Base-by-base conservation (phyloP, 2,113 vertebrate genomes). In the Baryphthengus martii region DNA sequence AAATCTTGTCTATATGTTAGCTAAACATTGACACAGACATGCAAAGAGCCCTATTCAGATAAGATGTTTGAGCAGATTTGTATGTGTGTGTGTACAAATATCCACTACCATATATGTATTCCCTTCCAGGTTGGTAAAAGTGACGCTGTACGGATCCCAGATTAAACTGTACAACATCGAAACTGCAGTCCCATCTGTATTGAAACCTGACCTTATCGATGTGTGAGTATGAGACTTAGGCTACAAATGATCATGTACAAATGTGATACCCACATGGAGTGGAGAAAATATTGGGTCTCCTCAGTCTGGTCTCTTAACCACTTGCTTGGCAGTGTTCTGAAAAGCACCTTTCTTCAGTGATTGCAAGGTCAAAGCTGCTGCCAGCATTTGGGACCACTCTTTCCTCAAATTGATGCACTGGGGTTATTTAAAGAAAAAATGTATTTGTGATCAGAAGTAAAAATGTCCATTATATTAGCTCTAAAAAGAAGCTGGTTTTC, bases 141-240 rank as follows among this genome's bases (percentile, higher is more conserved):
- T 99, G 80, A 99, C 99, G 2, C 97, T 99, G 35, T 99, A 99
- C 4, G 99, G 99, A 73, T 99, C 99, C 82, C 99, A 99, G 94
- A 99, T 99, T 84, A 99, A 99, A 70, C 96, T 99, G 88, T 99
- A 99, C 93, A 99, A 99, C 97, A 98, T 99, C 33, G 99, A 99
- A 96, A 99, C 99, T 7, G 99, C 99, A 3, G 99, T 99, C 89
- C 99, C 99, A 42, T 99, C 99, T 17, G 99, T 99, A 26, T 93
- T 99, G 89, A 99, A 99, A 93, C 99, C 99, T 7, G 99, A 99
- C 97, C 99, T 99, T 78, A 99, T 98, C 13, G 99, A 99, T 52
- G 99, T 99, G 99, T 99, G 96, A 99, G 99, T 99, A 95, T 53
- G 44, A 52, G 55, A 6, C 9, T 11, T 1, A 7, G 23, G 2